These are phyloP conservation scores for Drosophila testacea DNA, from an alignment of 2,888 invertebrate genomes.

Conservation along the genomic window DNA sequence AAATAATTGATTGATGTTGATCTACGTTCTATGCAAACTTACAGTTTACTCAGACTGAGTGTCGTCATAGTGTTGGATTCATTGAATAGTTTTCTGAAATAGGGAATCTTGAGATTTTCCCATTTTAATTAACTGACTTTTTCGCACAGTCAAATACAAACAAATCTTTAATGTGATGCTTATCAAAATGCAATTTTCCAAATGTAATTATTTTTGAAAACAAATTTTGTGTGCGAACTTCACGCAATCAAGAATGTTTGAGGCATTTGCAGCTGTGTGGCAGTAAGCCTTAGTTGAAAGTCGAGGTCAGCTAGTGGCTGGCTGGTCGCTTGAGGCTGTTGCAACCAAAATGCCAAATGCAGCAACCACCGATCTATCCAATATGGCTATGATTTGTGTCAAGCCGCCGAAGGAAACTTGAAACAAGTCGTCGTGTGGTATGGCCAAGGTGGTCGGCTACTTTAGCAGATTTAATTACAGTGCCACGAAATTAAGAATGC, in stretches of 20 bases:
- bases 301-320: constrained; percentile 71
- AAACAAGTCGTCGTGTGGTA: constrained; percentile 56
- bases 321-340: constrained; percentile 40
- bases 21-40: constrained; percentile 19
- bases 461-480: constrained; percentile 63
- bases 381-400: constrained; percentile 68
- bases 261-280: constrained; percentile 33
- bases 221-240: constrained; percentile 53
- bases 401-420: constrained; percentile 77
- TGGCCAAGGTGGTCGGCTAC: constrained; percentile 41
- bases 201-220: constrained; percentile 30
- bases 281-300: constrained; percentile 56
- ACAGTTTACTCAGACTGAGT: constrained; percentile 4
- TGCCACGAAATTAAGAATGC: constrained; percentile 50
- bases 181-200: constrained; percentile 52
- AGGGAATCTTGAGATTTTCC: constrained; percentile 29
- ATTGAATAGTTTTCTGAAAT: constrained; percentile 2
- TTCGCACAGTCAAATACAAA: constrained; percentile 34
- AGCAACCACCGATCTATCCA: constrained; percentile 51
- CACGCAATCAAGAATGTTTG: constrained; percentile 42
- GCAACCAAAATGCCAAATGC: constrained; percentile 71
- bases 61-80: constrained; percentile 9
- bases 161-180: constrained; percentile 34
- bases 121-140: constrained; percentile 35
- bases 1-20: constrained; percentile 43